phyloP scores from a whole-genome alignment of 2,888 invertebrate genomes.

The Cinara cedri region DNA sequence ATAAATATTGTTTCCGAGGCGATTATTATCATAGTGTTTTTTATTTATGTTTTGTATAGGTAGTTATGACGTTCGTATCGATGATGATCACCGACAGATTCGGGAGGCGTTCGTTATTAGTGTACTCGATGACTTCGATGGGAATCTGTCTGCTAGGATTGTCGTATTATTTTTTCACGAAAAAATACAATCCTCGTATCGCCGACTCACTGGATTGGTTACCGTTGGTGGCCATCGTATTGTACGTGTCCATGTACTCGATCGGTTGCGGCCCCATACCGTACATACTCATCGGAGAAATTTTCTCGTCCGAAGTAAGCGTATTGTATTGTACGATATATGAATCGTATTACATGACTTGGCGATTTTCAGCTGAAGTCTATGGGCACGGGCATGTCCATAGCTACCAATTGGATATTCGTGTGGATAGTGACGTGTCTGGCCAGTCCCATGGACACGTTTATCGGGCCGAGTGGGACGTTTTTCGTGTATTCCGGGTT shows the following conservation, averaged over 20 bases:
- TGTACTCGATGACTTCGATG: constrained; percentile 79
- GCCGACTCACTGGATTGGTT: constrained; percentile 70
- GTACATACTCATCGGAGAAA: constrained; percentile 79
- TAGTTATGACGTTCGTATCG: constrained; percentile 69
- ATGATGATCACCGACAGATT: constrained; percentile 79
- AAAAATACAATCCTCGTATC: constrained; percentile 65
- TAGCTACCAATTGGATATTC: constrained; percentile 77
- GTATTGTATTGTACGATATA: no score
- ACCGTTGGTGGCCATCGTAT: constrained; percentile 70
- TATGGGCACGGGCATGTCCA: constrained; percentile 76
- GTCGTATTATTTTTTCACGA: constrained; percentile 76
- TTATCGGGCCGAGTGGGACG: constrained; percentile 69
- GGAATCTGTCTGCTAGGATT: constrained; percentile 72
- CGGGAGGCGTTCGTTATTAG: constrained; percentile 78
- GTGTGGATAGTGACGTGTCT: constrained; percentile 73
- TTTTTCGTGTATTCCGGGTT: constrained; percentile 72
- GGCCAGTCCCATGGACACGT: constrained; percentile 66
- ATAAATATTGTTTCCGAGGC: no score
- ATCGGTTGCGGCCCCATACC: constrained; percentile 82
- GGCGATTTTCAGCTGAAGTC: constrained; percentile 64
- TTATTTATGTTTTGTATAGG: neutral
- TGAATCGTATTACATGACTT: neutral
- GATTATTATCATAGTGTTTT: neutral
- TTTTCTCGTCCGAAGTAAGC: constrained; percentile 72
- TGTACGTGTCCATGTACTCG: constrained; percentile 73